Evolutionary conservation across 2,113 vertebrate species (phyloP).

Genomic region (Odocoileus hemionus): DNA sequence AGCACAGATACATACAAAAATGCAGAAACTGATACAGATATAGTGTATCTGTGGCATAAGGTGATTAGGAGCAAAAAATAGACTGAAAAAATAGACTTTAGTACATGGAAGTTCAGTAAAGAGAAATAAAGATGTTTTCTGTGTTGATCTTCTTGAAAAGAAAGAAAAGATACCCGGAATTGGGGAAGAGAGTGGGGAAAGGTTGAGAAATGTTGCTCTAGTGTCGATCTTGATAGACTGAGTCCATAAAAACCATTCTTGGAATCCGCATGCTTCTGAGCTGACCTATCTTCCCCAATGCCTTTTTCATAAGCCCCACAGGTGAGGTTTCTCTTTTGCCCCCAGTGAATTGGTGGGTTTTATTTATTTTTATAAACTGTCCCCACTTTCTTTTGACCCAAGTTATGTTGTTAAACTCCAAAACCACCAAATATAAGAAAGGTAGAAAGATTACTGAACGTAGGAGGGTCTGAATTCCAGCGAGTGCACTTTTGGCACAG

Average conservation of each 20-base stretch:
- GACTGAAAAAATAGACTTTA: not conserved
- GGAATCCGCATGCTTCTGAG: not conserved
- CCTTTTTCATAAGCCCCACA: not conserved
- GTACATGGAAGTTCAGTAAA: not conserved
- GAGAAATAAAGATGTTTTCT: not conserved
- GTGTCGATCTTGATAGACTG: not conserved
- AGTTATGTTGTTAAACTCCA: not conserved
- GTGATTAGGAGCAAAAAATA: not conserved
- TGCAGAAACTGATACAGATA: not conserved
- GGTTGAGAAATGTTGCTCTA: not conserved
- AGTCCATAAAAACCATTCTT: not conserved
- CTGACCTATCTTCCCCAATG: not conserved
- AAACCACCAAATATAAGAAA: conserved; percentile 18
- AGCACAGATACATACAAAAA: not conserved
- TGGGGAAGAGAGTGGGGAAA: not conserved
- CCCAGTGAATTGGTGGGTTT: not conserved
- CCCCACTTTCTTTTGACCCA: not conserved
- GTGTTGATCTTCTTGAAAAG: not conserved
- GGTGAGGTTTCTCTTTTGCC: not conserved
- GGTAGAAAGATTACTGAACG: conserved; percentile 39
- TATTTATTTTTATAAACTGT: conserved; percentile 9
- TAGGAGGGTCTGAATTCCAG: conserved; percentile 47
- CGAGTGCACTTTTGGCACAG: conserved; percentile 46
- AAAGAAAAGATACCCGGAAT: not conserved
- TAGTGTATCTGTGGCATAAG: not conserved